Conservation (phyloP, 2,888 invertebrate genomes). For the Monoplex corrugatus region DNA sequence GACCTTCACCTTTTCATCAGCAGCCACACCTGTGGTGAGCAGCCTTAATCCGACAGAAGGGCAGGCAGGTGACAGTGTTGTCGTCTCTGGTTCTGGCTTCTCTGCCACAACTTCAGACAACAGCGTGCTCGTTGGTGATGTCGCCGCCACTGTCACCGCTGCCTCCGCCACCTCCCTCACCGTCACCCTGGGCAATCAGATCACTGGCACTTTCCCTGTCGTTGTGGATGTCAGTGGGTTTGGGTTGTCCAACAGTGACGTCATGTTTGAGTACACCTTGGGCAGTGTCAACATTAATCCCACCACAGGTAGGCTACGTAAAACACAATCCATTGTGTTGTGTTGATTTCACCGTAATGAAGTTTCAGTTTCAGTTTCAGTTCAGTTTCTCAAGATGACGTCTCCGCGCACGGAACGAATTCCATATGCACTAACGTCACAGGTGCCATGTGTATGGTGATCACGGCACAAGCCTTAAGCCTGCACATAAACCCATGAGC, state of each 20-base stretch:
- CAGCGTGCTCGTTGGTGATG: conserved; percentile 58
- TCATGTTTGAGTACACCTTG: conserved; percentile 56
- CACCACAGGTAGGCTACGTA: conserved; percentile 60
- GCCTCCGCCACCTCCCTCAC: conserved; percentile 57
- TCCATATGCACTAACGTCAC: too few relatives aligned
- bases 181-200: conserved; percentile 56
- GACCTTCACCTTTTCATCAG: conserved; percentile 55
- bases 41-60: conserved; percentile 61
- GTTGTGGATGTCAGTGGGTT: conserved; percentile 52
- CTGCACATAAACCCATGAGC: too few relatives aligned
- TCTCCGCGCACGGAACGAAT: too few relatives aligned
- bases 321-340: too few relatives aligned
- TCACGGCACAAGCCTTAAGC: too few relatives aligned
- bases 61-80: conserved; percentile 60
- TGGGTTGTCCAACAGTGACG: conserved; percentile 53
- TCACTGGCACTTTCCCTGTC: conserved; percentile 53
- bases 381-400: too few relatives aligned
- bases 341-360: too few relatives aligned
- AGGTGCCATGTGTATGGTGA: too few relatives aligned
- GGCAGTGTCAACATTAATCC: conserved; percentile 64
- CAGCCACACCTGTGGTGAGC: conserved; percentile 62
- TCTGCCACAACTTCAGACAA: conserved; percentile 51
- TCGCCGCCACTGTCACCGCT: conserved; percentile 55
- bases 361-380: too few relatives aligned
- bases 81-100: conserved; percentile 64